phyloP scores from a whole-genome alignment of 2,888 invertebrate genomes.

The Drosophila histrio region DNA sequence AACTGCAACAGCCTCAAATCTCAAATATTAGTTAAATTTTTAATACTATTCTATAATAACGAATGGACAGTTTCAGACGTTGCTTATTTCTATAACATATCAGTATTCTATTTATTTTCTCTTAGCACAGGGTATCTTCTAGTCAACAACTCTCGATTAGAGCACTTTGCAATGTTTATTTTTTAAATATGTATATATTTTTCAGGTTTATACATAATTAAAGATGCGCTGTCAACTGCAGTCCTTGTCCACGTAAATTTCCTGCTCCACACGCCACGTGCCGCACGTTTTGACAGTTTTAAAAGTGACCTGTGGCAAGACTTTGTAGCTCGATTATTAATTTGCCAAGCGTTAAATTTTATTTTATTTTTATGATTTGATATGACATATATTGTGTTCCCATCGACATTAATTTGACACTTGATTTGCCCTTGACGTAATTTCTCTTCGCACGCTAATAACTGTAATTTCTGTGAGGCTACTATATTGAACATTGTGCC shows the following conservation, averaged over 20 bases:
- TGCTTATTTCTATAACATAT: too few relatives aligned
- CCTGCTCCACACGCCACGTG: background rate
- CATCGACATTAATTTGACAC: constrained; percentile 8
- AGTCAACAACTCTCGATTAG: background rate
- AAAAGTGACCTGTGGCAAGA: background rate
- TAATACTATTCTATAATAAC: too few relatives aligned
- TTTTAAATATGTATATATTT: constrained; percentile 4
- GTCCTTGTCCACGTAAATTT: background rate
- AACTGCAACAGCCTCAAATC: too few relatives aligned
- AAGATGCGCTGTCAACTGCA: constrained; percentile 45
- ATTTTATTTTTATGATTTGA: constrained; percentile 22
- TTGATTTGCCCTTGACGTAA: background rate
- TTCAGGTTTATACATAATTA: constrained; percentile 49
- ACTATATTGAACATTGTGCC: constrained; percentile 13
- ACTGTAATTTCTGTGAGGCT: constrained; percentile 34
- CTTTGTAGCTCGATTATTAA: constrained; percentile 4
- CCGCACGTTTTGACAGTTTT: constrained; percentile 1
- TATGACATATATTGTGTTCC: constrained; percentile 22
- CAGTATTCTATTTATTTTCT: too few relatives aligned
- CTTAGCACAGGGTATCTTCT: background rate
- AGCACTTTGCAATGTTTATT: background rate
- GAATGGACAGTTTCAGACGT: too few relatives aligned
- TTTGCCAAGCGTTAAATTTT: constrained; percentile 18
- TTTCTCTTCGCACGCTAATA: constrained; percentile 15
- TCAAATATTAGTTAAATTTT: too few relatives aligned